Evolutionary conservation across 2,797 vertebrate genomes (phyloP).

Genomic region (Sebastes jordani): DNA sequence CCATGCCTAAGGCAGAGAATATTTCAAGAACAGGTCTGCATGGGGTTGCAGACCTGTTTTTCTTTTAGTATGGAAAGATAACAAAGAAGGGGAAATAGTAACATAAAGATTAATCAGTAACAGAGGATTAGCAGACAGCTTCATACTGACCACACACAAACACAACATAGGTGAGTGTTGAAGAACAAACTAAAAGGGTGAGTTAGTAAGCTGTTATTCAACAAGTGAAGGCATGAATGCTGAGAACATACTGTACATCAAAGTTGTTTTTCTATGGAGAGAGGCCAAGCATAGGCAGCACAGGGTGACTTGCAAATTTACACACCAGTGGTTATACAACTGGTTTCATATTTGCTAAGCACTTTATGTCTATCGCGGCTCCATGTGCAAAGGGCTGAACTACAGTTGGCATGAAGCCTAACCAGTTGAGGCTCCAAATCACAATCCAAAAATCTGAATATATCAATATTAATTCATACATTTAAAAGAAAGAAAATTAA

Average conservation of each 20-base stretch:
- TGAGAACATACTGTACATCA: neutral
- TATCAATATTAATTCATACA: neutral
- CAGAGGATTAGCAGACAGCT: neutral
- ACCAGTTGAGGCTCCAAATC: neutral
- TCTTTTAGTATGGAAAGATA: neutral
- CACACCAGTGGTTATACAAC: conserved; percentile 35
- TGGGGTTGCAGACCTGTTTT: neutral
- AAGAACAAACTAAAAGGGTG: neutral
- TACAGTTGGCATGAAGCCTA: neutral
- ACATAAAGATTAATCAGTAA: neutral
- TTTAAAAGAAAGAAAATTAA: too few relatives aligned
- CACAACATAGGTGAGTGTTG: too few relatives aligned
- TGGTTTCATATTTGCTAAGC: conserved; percentile 9
- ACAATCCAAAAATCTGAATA: neutral
- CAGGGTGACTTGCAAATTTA: conserved; percentile 63
- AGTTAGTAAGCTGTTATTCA: conserved; percentile 1
- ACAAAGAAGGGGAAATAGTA: neutral
- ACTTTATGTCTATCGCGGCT: neutral
- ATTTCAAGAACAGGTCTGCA: neutral
- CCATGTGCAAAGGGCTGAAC: neutral
- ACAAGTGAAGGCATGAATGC: conserved; percentile 15
- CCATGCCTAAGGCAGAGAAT: neutral
- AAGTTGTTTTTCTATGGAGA: conserved; percentile 29
- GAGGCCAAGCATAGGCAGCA: conserved; percentile 39
- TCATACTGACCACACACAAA: neutral